Evolutionary conservation across 2,113 vertebrate species (phyloP).

Genomic region (Caretta caretta): DNA sequence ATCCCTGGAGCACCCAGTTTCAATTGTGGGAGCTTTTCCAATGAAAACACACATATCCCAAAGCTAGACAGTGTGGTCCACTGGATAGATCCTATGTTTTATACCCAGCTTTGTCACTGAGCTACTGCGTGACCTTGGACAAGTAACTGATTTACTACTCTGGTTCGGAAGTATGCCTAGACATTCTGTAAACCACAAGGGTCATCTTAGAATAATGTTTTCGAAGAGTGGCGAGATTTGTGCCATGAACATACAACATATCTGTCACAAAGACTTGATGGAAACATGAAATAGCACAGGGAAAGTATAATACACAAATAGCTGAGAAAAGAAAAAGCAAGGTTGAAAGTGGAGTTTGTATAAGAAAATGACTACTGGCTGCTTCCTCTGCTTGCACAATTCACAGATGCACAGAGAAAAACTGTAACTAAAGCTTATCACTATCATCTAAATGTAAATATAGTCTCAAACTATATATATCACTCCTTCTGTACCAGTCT

Average conservation of each 20-base stretch:
- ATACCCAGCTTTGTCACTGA: background rate
- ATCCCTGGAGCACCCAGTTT: background rate
- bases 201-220: background rate
- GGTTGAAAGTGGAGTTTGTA: background rate
- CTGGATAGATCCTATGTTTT: background rate
- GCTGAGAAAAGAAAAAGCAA: background rate
- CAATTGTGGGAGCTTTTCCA: background rate
- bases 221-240: accelerated
- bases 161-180: background rate
- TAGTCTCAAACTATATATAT: background rate
- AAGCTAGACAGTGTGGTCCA: background rate
- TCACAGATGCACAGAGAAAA: background rate
- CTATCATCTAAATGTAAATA: background rate
- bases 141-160: background rate
- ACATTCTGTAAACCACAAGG: background rate
- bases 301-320: background rate
- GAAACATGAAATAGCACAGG: background rate
- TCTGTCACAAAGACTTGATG: background rate
- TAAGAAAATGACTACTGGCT: background rate
- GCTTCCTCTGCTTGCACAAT: background rate
- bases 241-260: background rate
- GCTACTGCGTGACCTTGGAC: background rate
- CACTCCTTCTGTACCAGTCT: background rate
- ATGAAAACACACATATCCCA: accelerated
- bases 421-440: background rate